Percentiles rank a stretch among this genome's conserved stretches.
These are phyloP conservation scores for Exaiptasia diaphana DNA, from an alignment of 64 coral and sea anemone genomes.

Conservation along the genomic window DNA sequence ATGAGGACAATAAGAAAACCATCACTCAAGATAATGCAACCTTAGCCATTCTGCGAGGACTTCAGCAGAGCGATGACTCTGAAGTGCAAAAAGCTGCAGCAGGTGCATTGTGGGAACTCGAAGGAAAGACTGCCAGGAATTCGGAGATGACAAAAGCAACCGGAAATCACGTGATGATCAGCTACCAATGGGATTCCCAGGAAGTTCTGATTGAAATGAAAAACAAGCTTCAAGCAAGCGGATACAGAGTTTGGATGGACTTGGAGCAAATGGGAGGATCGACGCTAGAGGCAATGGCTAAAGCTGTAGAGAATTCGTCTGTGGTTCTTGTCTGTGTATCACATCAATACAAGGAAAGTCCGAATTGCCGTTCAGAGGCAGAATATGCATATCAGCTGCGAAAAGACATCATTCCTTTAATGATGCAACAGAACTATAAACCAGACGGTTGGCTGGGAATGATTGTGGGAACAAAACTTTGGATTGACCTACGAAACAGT, in stretches of 20 bases:
- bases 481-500: conserved; percentile 69
- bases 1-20: conserved; percentile 46
- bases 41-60: conserved; percentile 16
- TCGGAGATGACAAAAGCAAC: neutral
- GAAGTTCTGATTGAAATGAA: conserved; percentile 52
- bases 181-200: conserved; percentile 87
- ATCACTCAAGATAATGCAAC: conserved; percentile 16
- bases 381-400: conserved; percentile 54
- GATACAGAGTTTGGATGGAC: conserved; percentile 88
- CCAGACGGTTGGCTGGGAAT: conserved; percentile 67
- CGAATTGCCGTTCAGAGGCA: conserved; percentile 76
- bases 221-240: conserved; percentile 51
- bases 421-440: conserved; percentile 57
- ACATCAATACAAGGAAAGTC: conserved; percentile 88
- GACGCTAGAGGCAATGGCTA: conserved; percentile 83
- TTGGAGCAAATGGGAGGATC: conserved; percentile 87
- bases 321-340: conserved; percentile 89
- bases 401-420: conserved; percentile 53
- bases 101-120: conserved; percentile 70
- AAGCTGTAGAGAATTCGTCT: conserved; percentile 71
- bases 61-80: conserved; percentile 1
- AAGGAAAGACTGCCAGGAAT: conserved; percentile 21
- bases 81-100: conserved; percentile 51
- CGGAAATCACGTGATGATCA: conserved; percentile 76
- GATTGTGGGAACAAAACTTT: conserved; percentile 65